These are phyloP conservation scores for Leptarthrus brevirostris DNA, from an alignment of 2,888 invertebrate genomes.

Conservation along the genomic window DNA sequence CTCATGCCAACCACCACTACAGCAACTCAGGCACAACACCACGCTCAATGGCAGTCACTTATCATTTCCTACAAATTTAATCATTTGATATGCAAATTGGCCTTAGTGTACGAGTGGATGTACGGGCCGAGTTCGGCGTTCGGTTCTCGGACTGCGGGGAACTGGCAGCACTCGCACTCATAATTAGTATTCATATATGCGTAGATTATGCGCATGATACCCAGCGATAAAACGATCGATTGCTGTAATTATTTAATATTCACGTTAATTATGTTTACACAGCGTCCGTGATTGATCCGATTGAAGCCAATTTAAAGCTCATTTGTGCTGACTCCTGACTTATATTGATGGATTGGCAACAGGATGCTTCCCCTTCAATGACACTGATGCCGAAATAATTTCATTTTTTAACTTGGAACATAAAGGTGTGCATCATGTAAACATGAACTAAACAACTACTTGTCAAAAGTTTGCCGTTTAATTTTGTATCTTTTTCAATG, in stretches of 20 bases:
- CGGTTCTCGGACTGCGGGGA: conserved; percentile 13
- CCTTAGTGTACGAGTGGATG: conserved; percentile 4
- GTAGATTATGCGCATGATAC: conserved; percentile 50
- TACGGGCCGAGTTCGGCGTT: conserved; percentile 1
- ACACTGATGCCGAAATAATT: no score
- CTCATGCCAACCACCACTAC: conserved; percentile 12
- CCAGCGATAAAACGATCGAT: conserved; percentile 48
- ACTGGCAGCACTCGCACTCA: conserved; percentile 34
- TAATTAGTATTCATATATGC: conserved; percentile 50
- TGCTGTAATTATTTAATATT: conserved; percentile 53
- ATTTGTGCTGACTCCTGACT: conserved; percentile 46
- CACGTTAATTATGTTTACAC: conserved; percentile 54
- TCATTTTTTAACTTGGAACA: no score
- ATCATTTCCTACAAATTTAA: conserved; percentile 51
- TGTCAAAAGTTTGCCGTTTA: no score
- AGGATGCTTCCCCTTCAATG: background rate
- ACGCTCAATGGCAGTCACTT: conserved; percentile 41
- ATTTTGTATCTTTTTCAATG: no score
- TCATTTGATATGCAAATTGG: conserved; percentile 51
- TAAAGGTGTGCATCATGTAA: no score
- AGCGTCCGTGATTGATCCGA: conserved; percentile 52
- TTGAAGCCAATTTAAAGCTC: conserved; percentile 50
- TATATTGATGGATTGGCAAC: conserved; percentile 25
- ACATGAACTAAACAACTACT: no score
- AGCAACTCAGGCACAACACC: conserved; percentile 11